Base-by-base conservation (phyloP, 2,797 vertebrate genomes). In the Allochrocebus solatus region DNA sequence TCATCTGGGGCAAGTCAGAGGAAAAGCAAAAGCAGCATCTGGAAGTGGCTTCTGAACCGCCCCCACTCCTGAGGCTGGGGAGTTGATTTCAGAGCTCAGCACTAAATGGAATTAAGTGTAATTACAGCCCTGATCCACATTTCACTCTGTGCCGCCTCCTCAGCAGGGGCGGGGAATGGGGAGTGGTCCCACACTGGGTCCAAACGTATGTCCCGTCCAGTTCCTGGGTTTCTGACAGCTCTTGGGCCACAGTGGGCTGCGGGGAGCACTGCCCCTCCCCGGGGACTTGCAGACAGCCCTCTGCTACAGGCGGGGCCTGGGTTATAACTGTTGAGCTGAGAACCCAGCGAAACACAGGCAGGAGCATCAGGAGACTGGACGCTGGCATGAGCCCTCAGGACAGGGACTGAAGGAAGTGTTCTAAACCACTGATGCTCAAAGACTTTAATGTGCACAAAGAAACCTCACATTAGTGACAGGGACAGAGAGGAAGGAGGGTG, bases 391-490 rank as follows among this genome's bases (percentile, higher is more conserved):
- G 76, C 76, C 81, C 79, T 85, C 30, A 2, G 93, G 89, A 89
- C 2, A 72, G 74, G 89, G 48, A 55, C 14, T 81, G 64, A 93
- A 97, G 84, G 74, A 89, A 95, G 64, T 84, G 84, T 90, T 50
- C 70, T 41, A 50, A 92, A 53, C 87, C 93, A 57, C 70, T 46
- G 90, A 84, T n/a, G 92, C 88, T 83, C 93, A 95, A 95, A 85
- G 82, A 93, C 93, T 98, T 98, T 97, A 97, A 90, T 95, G 36
- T 72, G 78, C 89, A 98, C 93, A 97, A 80, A 97, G 93, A 72
- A 86, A 94, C 72, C 84, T 97, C 95, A 90, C 84, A 93, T n/a
- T 72, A 10, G 48, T 21, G 85, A 81, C 28, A n/a, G 16, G 8
- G 76, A 92, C 48, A 55, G n/a, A 36, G 46, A 87, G 64, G 59